Base-by-base conservation (phyloP, 1,140 invertebrate species). In the Coelopa frigida region DNA sequence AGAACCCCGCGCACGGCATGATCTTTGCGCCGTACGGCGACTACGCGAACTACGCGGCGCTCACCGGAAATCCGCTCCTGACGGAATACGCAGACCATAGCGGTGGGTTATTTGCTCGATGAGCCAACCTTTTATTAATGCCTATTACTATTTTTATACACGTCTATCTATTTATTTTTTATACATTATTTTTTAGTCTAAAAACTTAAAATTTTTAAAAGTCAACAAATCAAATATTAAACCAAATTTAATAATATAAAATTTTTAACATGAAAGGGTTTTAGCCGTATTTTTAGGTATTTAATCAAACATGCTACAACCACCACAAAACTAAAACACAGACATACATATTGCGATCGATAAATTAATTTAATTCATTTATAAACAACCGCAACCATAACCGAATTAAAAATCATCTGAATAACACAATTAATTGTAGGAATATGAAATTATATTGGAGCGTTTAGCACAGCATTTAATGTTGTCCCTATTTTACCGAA, bases 21-120 rank as follows among this genome's bases (percentile, higher is more conserved):
- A 80, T 86, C 56, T 86, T 85, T 71, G 78, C 82, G 12, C 87
- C 88, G 1, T 93, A 91, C 60, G 82, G 81, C 12, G 88, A 91
- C 55, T 91, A 90, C 72, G 80, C 84, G 62, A 90, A 90, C 69
- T 93, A 92, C 71, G 86, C 88, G 14, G 87, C 89, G 26, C 74
- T 92, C 44, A 84, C 87, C 41, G 78, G 76, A 45, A 78, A 78
- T 62, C 87, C 88, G 45, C 77, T 92, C 54, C 79, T 90, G 58
- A 84, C 86, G 57, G 88, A 89, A 67, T 91, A 91, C 76, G 81
- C 86, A 56, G 87, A 93, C 77, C 87, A 90, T 81, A 85, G 87
- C 80, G 89, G 89, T 93, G 89, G 88, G 89, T 93, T 89, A 72
- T 88, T 87, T 81, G 84, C 84, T 78, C 84, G 83, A 73, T 78